Conservation (phyloP, 2,113 vertebrate genomes). For the Lasiurus cinereus region DNA sequence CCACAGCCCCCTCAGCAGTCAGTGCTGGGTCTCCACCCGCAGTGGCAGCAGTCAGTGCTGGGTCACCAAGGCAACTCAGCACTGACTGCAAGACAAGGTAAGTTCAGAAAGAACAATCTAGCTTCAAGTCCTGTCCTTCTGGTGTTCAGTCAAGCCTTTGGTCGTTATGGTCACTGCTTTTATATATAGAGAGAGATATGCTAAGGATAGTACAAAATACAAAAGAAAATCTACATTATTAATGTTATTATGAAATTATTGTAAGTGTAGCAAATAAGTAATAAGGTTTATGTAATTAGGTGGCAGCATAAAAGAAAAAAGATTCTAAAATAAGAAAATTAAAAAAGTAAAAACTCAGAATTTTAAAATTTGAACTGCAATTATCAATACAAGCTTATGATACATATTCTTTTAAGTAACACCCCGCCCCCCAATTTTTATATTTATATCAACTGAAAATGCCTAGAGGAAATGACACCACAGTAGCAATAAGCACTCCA, state of each 20-base stretch:
- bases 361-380: neutral
- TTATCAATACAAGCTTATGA: neutral
- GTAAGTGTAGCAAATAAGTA: neutral
- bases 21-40: too few relatives aligned
- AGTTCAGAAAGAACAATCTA: too few relatives aligned
- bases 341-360: neutral
- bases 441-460: neutral
- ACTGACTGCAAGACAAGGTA: too few relatives aligned
- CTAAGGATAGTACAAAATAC: neutral
- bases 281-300: neutral
- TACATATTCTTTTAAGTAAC: neutral
- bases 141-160: too few relatives aligned
- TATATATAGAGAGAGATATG: too few relatives aligned
- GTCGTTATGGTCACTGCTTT: too few relatives aligned
- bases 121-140: too few relatives aligned
- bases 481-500: neutral
- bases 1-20: too few relatives aligned
- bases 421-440: neutral
- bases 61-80: too few relatives aligned
- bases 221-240: neutral
- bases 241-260: neutral
- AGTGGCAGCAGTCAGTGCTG: too few relatives aligned
- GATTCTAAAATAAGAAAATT: neutral
- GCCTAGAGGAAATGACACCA: neutral
- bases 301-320: slow-evolving; percentile 9